These are phyloP conservation scores for Cephus pulcher DNA, from an alignment of 2,888 invertebrate genomes.

Conservation along the genomic window DNA sequence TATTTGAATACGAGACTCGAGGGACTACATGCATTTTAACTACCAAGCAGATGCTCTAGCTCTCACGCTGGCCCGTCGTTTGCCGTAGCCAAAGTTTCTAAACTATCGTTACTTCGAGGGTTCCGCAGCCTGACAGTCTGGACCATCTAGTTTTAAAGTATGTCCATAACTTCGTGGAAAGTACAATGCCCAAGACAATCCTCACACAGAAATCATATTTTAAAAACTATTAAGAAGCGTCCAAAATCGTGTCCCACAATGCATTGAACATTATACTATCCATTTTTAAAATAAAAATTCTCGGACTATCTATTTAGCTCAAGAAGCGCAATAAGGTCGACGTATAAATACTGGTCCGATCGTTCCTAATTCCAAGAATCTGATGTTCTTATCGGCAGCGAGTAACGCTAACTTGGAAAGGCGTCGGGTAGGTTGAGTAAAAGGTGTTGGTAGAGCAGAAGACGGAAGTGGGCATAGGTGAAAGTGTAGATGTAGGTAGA, in stretches of 20 bases:
- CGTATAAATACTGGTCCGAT: neutral
- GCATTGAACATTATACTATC: neutral
- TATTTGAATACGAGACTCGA: slow-evolving; percentile 65
- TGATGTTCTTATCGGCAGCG: neutral
- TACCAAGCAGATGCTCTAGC: slow-evolving; percentile 62
- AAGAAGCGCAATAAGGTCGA: neutral
- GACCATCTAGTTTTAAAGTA: neutral
- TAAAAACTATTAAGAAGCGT: neutral
- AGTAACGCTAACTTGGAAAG: neutral
- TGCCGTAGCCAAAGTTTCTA: slow-evolving; percentile 61
- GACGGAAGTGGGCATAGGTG: neutral
- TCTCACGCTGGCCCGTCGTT: slow-evolving; percentile 62
- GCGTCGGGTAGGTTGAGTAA: neutral
- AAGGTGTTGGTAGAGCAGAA: neutral
- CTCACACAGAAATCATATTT: neutral
- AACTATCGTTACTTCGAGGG: slow-evolving; percentile 54
- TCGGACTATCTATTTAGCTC: neutral
- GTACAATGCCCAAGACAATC: neutral
- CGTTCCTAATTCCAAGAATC: neutral
- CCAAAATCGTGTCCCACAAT: neutral
- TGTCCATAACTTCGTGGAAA: neutral
- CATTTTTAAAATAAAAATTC: neutral
- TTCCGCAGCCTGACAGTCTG: neutral
- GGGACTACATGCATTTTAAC: slow-evolving; percentile 67
- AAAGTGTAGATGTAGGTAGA: slow-evolving; percentile 6